Evolutionary conservation across 1,140 invertebrate species (phyloP).

Genomic region (Brachionus plicatilis): DNA sequence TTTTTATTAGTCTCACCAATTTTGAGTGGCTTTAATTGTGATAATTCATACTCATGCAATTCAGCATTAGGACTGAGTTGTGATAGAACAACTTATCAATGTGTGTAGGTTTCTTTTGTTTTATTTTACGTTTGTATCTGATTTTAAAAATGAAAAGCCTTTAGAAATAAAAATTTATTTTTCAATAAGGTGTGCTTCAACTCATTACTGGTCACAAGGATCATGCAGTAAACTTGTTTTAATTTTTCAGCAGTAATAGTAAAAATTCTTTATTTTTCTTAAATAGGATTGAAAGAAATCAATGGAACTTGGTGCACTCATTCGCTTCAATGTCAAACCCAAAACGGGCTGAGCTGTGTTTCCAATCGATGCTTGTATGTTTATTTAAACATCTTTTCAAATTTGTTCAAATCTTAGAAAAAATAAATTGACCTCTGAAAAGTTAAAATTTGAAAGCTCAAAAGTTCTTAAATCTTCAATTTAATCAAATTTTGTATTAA

Average conservation of each 20-base stretch:
- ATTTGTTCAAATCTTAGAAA: no score
- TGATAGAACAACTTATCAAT: neutral
- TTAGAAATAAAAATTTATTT: neutral
- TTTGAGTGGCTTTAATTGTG: neutral
- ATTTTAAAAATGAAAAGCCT: no score
- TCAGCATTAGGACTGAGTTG: neutral
- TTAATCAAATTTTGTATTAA: no score
- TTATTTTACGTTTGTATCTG: neutral
- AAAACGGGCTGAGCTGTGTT: neutral
- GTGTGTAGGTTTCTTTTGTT: neutral
- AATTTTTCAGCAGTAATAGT: neutral
- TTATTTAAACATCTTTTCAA: neutral
- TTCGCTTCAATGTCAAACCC: neutral
- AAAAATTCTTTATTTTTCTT: neutral
- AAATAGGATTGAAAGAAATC: neutral
- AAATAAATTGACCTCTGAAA: no score
- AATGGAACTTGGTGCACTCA: conserved; percentile 12
- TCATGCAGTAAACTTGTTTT: neutral
- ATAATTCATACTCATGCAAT: neutral
- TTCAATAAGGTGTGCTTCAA: neutral
- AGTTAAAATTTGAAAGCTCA: no score
- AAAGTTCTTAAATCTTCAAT: no score
- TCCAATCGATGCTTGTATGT: conserved; percentile 4
- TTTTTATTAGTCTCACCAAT: neutral
- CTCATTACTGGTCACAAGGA: neutral